A percentile compares a stretch with the other conserved stretches of the same genome.
Conservation (phyloP, 2,888 invertebrate genomes). For the Eristalis pertinax region DNA sequence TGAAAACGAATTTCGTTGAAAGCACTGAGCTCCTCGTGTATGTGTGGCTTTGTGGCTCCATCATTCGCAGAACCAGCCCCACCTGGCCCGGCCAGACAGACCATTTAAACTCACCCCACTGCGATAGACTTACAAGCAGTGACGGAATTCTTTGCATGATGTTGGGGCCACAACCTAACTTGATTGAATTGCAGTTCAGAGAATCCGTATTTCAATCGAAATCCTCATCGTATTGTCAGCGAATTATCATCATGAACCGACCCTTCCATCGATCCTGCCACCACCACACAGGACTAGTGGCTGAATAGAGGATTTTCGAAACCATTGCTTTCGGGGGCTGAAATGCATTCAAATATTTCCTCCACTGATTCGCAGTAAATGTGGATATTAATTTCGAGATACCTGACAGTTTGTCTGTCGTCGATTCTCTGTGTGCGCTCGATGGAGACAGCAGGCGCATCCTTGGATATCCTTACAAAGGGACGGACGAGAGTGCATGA, state of each 20-base stretch:
- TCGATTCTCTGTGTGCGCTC: not conserved
- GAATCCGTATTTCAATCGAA: constrained; percentile 52
- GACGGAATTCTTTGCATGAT: constrained; percentile 37
- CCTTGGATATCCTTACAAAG: constrained; percentile 45
- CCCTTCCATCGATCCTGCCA: not conserved
- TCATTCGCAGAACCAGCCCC: no score
- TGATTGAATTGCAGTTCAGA: constrained; percentile 51
- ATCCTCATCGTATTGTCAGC: constrained; percentile 58
- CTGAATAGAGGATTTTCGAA: constrained; percentile 19
- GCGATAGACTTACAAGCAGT: constrained; percentile 11
- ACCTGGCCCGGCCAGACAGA: no score
- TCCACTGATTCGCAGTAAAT: constrained; percentile 25
- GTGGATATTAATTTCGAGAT: constrained; percentile 67
- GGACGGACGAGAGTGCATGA: not conserved
- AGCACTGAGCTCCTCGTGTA: not conserved
- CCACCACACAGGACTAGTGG: not conserved
- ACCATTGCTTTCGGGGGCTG: constrained; percentile 36
- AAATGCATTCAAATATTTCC: constrained; percentile 44
- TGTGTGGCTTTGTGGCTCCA: no score
- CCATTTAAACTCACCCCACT: no score
- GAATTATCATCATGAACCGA: constrained; percentile 56
- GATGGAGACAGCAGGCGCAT: not conserved
- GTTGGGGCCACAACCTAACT: constrained; percentile 41
- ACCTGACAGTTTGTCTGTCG: constrained; percentile 42
- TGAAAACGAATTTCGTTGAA: not conserved